Conservation (phyloP, 2,797 vertebrate genomes). For the Sebastolobus alascanus region DNA sequence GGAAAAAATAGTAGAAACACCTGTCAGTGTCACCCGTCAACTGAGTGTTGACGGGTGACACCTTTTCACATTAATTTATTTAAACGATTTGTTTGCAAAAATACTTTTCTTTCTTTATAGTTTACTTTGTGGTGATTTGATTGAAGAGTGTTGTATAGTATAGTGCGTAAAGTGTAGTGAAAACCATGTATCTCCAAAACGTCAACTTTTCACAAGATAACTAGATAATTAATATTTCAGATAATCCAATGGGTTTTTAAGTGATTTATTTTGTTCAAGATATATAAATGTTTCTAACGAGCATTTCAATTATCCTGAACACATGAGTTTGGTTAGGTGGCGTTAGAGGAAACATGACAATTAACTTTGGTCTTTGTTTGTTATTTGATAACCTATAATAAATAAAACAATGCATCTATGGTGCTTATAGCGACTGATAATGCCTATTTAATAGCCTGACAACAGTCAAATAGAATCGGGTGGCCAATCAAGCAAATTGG, state of each 20-base stretch:
- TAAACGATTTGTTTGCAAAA: not conserved
- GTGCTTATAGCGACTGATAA: no score
- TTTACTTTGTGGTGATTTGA: not conserved
- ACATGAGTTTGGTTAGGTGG: no score
- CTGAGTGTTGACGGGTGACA: no score
- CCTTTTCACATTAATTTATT: not conserved
- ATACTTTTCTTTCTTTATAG: not conserved
- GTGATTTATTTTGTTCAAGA: not conserved
- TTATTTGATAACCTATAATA: no score
- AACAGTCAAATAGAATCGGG: no score
- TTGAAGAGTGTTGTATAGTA: not conserved
- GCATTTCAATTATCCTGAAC: no score
- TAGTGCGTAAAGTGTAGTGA: not conserved
- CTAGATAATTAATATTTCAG: fast-evolving
- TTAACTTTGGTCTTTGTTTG: no score
- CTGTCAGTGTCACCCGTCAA: not conserved
- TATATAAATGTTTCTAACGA: not conserved
- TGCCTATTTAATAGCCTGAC: no score
- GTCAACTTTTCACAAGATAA: not conserved
- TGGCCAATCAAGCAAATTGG: not conserved
- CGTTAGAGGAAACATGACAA: no score
- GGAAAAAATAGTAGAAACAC: not conserved
- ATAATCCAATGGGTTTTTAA: not conserved
- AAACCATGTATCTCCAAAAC: not conserved
- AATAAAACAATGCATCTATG: no score